Evolutionary conservation across 2,797 vertebrate genomes (phyloP).

Genomic region (Sorex maritimensis): DNA sequence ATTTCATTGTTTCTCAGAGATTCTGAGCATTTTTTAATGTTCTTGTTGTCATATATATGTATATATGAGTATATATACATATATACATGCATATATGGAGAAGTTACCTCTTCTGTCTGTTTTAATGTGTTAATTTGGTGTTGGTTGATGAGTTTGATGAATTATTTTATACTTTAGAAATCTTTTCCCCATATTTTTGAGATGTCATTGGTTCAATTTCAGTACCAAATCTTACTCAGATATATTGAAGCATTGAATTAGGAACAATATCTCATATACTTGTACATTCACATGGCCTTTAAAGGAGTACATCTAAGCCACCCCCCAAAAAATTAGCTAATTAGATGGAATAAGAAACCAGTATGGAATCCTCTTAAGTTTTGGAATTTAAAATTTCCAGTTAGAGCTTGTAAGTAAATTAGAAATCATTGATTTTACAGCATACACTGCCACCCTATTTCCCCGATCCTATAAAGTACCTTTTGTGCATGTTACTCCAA

Average conservation of each 20-base stretch:
- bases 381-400: slow-evolving; percentile 28
- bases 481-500: neutral
- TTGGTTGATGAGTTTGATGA: no score
- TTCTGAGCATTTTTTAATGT: neutral
- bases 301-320: neutral
- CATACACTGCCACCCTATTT: neutral
- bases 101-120: neutral
- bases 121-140: neutral
- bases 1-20: neutral
- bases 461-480: neutral
- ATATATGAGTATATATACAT: no score
- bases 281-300: neutral
- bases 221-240: neutral
- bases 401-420: neutral
- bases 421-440: neutral
- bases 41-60: neutral
- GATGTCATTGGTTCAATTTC: neutral
- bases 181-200: neutral
- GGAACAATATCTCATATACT: neutral
- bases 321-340: slow-evolving; percentile 11
- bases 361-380: neutral
- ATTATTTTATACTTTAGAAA: no score
- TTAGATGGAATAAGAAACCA: neutral
- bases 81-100: no score
- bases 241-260: neutral